A percentile compares a stretch with the other conserved stretches of the same genome.
phyloP scores from a whole-genome alignment of 1,140 invertebrate species.

The Lepidostoma basale region DNA sequence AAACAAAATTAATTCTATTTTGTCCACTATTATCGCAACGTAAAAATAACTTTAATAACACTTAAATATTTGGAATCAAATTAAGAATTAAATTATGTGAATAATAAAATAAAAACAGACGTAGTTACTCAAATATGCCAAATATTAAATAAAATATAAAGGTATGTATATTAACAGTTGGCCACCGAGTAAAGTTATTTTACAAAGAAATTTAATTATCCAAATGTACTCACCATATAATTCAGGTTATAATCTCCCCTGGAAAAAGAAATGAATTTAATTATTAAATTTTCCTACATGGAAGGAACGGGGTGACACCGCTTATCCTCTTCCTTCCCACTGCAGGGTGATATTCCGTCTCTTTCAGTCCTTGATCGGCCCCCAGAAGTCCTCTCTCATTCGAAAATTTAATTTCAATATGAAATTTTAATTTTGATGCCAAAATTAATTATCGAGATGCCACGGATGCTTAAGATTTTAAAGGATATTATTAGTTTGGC shows the following conservation, averaged over 20 bases:
- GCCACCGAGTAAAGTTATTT: background rate
- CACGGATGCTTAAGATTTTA: constrained; percentile 38
- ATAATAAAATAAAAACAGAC: too few relatives aligned
- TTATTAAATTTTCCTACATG: constrained; percentile 44
- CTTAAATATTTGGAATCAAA: too few relatives aligned
- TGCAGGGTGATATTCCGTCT: background rate
- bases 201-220: constrained; percentile 27
- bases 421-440: constrained; percentile 43
- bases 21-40: too few relatives aligned
- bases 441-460: constrained; percentile 45
- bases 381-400: constrained; percentile 17
- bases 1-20: too few relatives aligned
- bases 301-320: constrained; percentile 39
- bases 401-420: constrained; percentile 37
- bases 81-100: too few relatives aligned
- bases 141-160: too few relatives aligned
- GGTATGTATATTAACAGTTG: too few relatives aligned
- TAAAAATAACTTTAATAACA: too few relatives aligned
- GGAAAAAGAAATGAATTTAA: constrained; percentile 44
- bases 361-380: constrained; percentile 16
- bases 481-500: constrained; percentile 27
- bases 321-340: constrained; percentile 14
- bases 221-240: constrained; percentile 28
- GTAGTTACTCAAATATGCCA: too few relatives aligned
- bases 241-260: constrained; percentile 36